phyloP scores from a whole-genome alignment of 2,797 vertebrate species.

The Cryptoblepharus egeriae region DNA sequence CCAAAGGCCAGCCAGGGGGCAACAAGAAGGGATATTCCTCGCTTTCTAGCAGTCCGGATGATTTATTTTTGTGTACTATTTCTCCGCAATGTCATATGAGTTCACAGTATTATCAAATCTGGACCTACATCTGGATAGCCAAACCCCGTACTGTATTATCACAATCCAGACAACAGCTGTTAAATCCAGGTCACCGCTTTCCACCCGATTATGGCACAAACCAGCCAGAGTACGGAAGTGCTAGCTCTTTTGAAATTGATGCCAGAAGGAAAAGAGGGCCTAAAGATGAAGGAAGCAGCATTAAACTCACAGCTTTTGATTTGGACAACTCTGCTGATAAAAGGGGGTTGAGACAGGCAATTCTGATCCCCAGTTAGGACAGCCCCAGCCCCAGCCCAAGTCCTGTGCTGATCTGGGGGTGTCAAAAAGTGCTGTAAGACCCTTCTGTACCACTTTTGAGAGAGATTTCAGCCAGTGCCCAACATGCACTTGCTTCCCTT shows the following conservation, averaged over 20 bases:
- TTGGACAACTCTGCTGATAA: no score
- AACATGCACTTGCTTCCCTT: no score
- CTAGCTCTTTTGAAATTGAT: background rate
- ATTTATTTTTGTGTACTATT: background rate
- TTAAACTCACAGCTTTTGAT: no score
- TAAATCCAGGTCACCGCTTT: background rate
- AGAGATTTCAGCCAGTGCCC: no score
- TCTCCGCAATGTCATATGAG: constrained; percentile 24
- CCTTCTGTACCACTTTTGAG: no score
- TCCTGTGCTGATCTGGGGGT: no score
- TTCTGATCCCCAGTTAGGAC: no score
- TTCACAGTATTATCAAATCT: background rate
- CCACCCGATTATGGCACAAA: background rate
- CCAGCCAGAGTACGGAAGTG: constrained; percentile 10
- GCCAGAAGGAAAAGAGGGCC: background rate
- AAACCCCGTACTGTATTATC: background rate
- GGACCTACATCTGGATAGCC: background rate
- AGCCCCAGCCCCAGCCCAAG: no score
- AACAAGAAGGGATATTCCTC: constrained; percentile 18
- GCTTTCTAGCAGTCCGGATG: background rate
- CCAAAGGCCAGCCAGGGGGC: constrained; percentile 6
- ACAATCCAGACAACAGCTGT: constrained; percentile 5
- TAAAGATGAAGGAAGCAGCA: no score
- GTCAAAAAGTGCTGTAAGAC: no score
- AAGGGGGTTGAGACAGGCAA: no score